phyloP scores from a whole-genome alignment of 2,113 vertebrate species.

The Aspiorhynchus laticeps region DNA sequence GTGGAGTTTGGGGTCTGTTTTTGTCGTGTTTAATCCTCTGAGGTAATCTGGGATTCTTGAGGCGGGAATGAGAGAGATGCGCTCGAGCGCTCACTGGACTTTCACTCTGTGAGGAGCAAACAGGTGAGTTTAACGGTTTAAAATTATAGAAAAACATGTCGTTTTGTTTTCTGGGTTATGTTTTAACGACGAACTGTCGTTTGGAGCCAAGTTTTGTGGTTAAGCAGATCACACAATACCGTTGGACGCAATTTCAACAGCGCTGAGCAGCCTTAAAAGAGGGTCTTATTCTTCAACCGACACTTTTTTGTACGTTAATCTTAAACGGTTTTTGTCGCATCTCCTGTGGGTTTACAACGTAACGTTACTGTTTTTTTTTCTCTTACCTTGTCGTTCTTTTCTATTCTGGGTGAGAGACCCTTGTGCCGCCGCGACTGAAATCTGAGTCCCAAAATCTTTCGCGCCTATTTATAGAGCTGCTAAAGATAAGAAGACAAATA shows the following conservation, averaged over 20 bases:
- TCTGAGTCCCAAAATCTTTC: conserved; percentile 2
- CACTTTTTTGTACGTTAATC: background rate
- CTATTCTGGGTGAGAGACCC: conserved; percentile 15
- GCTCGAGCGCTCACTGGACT: conserved; percentile 19
- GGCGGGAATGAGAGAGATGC: conserved; percentile 41
- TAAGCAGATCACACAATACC: background rate
- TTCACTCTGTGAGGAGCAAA: conserved; percentile 28
- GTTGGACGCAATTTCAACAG: background rate
- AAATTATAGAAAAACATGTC: background rate
- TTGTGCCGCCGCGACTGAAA: conserved; percentile 12
- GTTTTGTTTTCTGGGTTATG: background rate
- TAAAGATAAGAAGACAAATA: conserved; percentile 12
- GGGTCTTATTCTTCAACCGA: background rate
- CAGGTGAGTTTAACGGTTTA: conserved; percentile 15
- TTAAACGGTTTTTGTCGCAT: background rate
- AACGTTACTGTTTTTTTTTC: background rate
- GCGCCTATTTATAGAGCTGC: conserved; percentile 38
- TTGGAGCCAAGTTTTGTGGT: background rate
- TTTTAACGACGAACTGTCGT: background rate
- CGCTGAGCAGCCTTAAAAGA: background rate
- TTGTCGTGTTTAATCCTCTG: conserved; percentile 21
- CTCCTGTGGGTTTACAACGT: background rate
- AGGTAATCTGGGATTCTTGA: conserved; percentile 40
- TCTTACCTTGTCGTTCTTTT: background rate
- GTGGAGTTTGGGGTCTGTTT: background rate